phyloP scores from a whole-genome alignment of 2,888 invertebrate genomes.

The Tenthredo notha region DNA sequence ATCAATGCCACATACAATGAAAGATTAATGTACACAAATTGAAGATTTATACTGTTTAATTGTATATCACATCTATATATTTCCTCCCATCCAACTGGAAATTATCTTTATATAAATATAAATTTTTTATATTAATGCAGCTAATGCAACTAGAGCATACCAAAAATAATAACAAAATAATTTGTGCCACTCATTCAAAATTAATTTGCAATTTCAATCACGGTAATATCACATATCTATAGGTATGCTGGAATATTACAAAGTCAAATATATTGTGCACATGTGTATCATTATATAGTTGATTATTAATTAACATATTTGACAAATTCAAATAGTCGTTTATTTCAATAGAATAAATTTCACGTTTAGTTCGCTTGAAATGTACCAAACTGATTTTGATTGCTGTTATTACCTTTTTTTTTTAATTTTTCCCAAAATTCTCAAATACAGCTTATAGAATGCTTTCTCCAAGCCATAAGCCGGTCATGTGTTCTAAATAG shows the following conservation, averaged over 20 bases:
- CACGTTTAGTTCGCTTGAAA: neutral
- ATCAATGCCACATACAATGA: neutral
- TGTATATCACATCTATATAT: neutral
- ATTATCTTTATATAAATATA: neutral
- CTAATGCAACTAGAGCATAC: neutral
- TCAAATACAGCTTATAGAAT: neutral
- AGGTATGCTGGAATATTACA: neutral
- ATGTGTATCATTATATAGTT: neutral
- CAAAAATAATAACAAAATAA: neutral
- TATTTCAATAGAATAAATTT: neutral
- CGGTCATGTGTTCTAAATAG: neutral
- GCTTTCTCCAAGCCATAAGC: neutral
- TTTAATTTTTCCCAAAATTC: neutral
- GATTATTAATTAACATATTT: neutral
- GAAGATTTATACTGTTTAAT: neutral
- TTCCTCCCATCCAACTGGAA: neutral
- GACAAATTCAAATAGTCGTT: neutral
- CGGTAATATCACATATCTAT: neutral
- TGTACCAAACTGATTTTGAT: neutral
- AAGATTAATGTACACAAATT: constrained; percentile 7
- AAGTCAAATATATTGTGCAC: neutral
- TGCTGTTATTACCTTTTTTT: neutral
- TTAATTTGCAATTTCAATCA: constrained; percentile 7
- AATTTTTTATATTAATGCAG: neutral
- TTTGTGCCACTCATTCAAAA: neutral